Evolutionary conservation across 2,113 vertebrate species (phyloP).

Genomic region (Aegithalos caudatus): DNA sequence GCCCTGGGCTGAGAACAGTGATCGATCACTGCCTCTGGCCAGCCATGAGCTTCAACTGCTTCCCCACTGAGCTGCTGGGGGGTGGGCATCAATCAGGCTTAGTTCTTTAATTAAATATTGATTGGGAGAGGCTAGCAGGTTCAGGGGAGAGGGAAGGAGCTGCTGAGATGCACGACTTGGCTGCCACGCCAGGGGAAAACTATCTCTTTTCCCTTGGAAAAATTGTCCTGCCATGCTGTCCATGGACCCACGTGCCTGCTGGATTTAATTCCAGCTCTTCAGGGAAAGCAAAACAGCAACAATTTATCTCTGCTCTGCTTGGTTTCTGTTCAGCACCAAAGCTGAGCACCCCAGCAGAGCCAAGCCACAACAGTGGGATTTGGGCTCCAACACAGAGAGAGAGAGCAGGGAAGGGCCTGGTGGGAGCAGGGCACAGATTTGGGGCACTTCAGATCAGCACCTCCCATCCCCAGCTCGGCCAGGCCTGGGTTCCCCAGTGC

Average conservation of each 20-base stretch:
- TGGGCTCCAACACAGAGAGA: neutral
- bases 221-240: neutral
- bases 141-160: neutral
- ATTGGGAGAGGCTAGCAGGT: neutral
- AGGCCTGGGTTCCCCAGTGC: rapidly evolving
- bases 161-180: rapidly evolving
- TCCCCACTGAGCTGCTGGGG: neutral
- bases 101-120: conserved; percentile 65
- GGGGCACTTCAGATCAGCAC: neutral
- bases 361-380: neutral
- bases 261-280: neutral
- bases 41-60: neutral
- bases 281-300: neutral
- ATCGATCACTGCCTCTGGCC: neutral
- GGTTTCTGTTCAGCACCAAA: neutral
- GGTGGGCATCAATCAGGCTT: conserved; percentile 23
- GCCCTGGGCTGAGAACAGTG: neutral
- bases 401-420: neutral
- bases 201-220: neutral
- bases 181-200: neutral
- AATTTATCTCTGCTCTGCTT: neutral
- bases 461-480: neutral
- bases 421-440: neutral
- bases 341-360: neutral
- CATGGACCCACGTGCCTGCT: rapidly evolving